A percentile compares a stretch with the other conserved stretches of the same genome.
Conservation (phyloP, 2,888 invertebrate species). For the Didymodactylos carnosus region DNA sequence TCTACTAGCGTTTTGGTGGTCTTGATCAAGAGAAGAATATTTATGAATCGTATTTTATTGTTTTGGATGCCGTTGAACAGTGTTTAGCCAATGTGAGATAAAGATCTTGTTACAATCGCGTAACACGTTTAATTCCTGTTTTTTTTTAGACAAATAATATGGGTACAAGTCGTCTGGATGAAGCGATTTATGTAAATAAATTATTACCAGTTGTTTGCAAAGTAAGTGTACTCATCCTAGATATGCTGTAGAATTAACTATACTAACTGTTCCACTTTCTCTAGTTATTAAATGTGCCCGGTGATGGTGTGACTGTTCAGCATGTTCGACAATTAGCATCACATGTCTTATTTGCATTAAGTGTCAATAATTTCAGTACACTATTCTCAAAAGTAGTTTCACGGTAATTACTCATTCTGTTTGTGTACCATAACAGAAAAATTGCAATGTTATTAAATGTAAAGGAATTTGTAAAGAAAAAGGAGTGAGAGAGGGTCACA, state of each 20-base stretch:
- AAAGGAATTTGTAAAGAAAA: too few species aligned
- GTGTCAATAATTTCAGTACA: constrained; percentile 81
- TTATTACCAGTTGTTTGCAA: constrained; percentile 77
- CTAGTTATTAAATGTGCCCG: neutral
- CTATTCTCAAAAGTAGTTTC: constrained; percentile 82
- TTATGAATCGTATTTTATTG: constrained; percentile 74
- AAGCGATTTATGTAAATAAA: constrained; percentile 83
- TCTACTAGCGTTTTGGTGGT: constrained; percentile 41
- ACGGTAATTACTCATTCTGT: too few species aligned
- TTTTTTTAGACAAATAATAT: constrained; percentile 56
- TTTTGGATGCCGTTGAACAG: constrained; percentile 78
- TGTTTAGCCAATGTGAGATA: constrained; percentile 47
- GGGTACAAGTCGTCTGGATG: constrained; percentile 64
- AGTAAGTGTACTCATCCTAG: neutral
- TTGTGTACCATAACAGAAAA: too few species aligned
- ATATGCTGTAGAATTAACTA: neutral
- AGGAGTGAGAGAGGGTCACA: too few species aligned
- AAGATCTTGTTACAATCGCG: neutral
- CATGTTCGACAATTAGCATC: constrained; percentile 66
- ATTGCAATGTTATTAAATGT: too few species aligned
- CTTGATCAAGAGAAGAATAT: constrained; percentile 67
- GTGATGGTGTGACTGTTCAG: neutral
- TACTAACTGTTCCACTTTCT: neutral
- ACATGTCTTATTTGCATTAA: constrained; percentile 80
- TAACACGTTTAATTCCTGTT: neutral